Evolutionary conservation across 2,888 invertebrate species (phyloP).

Genomic region (Drosophila eohydei): DNA sequence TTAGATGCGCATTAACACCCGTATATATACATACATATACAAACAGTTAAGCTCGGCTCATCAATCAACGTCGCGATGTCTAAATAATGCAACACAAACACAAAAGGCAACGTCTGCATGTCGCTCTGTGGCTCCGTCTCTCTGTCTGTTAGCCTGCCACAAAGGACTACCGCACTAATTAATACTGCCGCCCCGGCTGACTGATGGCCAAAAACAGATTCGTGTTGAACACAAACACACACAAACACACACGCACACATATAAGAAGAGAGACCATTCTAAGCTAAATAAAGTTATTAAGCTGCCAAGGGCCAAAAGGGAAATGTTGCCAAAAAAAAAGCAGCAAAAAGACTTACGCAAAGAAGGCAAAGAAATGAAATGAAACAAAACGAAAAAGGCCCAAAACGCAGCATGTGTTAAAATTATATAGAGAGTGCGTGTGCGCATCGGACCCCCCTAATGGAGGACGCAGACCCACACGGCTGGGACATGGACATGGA

Average conservation of each 20-base stretch:
- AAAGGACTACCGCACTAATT: constrained; percentile 79
- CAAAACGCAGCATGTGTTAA: constrained; percentile 78
- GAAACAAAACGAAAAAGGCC: constrained; percentile 50
- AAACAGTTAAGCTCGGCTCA: constrained; percentile 35
- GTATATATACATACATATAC: constrained; percentile 5
- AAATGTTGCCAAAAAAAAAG: constrained; percentile 71
- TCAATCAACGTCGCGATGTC: constrained; percentile 78
- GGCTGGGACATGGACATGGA: constrained; percentile 51
- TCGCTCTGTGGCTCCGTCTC: constrained; percentile 21
- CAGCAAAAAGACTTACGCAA: constrained; percentile 9
- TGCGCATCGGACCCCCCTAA: constrained; percentile 75
- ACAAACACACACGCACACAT: constrained; percentile 19
- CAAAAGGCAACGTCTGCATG: constrained; percentile 32
- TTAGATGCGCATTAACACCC: constrained; percentile 69
- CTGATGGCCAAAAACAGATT: constrained; percentile 46
- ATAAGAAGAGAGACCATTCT: constrained; percentile 41
- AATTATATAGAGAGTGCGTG: constrained; percentile 81
- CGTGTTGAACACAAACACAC: constrained; percentile 45
- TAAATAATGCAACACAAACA: constrained; percentile 68
- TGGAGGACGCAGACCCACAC: constrained; percentile 59
- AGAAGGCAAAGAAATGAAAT: constrained; percentile 36
- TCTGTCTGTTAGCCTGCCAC: constrained; percentile 49
- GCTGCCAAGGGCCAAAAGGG: constrained; percentile 49
- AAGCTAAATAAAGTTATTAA: constrained; percentile 79
- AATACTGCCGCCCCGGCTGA: constrained; percentile 65